Conservation (phyloP, 2,888 invertebrate genomes). For the Loripinus fragilis region DNA sequence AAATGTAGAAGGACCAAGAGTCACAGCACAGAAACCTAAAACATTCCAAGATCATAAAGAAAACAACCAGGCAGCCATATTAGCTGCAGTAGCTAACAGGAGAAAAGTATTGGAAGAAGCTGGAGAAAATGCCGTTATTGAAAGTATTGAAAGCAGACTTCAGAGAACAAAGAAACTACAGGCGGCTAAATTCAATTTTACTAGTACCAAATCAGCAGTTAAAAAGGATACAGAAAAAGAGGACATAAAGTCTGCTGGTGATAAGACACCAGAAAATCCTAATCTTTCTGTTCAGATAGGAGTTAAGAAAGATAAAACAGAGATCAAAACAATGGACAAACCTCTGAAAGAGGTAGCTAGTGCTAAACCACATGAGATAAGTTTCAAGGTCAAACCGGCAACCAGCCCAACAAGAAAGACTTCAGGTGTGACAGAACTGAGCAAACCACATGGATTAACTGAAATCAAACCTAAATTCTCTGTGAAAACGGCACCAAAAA, state of each 20-base stretch:
- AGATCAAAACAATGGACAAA: neutral
- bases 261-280: constrained; percentile 1
- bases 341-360: constrained; percentile 23
- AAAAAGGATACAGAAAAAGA: constrained; percentile 43
- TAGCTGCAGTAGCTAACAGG: constrained; percentile 80
- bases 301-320: neutral
- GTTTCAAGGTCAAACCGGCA: constrained; percentile 47
- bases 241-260: constrained; percentile 2
- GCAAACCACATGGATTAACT: constrained; percentile 24
- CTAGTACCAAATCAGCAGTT: constrained; percentile 44
- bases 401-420: constrained; percentile 29
- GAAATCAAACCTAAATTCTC: constrained; percentile 49
- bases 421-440: neutral
- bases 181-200: constrained; percentile 71
- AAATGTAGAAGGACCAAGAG: constrained; percentile 69
- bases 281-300: neutral
- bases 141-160: constrained; percentile 77
- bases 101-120: constrained; percentile 72
- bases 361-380: constrained; percentile 38
- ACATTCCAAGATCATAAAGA: constrained; percentile 39
- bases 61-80: constrained; percentile 76
- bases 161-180: constrained; percentile 80
- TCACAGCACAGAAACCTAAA: constrained; percentile 53
- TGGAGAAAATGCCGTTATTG: constrained; percentile 70
- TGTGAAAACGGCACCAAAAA: constrained; percentile 30